phyloP scores from a whole-genome alignment of 2,797 vertebrate species.

The Peromyscus nudipes region DNA sequence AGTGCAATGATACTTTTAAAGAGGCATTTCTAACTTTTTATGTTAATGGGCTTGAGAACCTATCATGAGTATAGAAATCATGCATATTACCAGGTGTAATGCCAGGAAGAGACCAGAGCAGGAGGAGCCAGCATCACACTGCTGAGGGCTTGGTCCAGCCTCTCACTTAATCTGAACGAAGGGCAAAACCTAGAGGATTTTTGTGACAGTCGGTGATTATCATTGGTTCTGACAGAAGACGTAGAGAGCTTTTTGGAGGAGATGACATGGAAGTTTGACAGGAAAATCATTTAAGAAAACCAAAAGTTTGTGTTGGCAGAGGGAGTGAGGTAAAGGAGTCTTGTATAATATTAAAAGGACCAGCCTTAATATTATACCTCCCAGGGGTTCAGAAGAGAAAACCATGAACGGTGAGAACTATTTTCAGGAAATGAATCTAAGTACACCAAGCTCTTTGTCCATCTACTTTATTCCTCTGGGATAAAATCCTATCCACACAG shows the following conservation, averaged over 20 bases:
- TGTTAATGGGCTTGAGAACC: neutral
- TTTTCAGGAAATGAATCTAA: no score
- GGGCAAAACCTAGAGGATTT: neutral
- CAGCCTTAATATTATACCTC: no score
- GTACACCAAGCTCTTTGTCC: no score
- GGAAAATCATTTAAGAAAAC: neutral
- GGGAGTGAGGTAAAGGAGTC: neutral
- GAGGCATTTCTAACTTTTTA: constrained; percentile 28
- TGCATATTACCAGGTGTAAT: neutral
- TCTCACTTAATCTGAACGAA: neutral
- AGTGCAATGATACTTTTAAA: neutral
- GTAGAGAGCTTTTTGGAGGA: neutral
- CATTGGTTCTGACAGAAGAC: neutral
- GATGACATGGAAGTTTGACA: neutral
- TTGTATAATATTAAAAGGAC: no score
- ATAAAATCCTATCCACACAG: no score
- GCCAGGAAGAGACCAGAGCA: neutral
- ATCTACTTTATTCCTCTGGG: no score
- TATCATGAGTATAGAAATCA: neutral
- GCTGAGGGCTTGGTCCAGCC: neutral
- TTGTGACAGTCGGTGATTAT: neutral
- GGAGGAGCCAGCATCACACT: neutral
- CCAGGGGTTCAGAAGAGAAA: no score
- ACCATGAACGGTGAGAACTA: no score
- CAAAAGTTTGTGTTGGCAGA: neutral